A percentile compares a stretch with the other conserved stretches of the same genome.
Conservation (phyloP, 2,797 vertebrate species). For the Chelon auratus region DNA sequence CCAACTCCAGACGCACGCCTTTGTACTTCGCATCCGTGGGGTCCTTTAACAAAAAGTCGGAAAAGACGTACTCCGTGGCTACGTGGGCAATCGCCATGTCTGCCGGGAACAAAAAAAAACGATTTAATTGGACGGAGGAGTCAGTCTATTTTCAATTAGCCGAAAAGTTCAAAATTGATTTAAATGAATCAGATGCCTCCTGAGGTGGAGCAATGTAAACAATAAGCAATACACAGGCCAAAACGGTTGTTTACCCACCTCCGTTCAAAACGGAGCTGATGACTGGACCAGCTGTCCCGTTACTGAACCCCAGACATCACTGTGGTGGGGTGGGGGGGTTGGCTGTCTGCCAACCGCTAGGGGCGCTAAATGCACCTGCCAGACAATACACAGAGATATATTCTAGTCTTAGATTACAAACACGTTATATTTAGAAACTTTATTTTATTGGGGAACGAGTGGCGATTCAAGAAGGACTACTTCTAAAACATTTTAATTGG, state of each 20-base stretch:
- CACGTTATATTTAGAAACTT: too few relatives aligned
- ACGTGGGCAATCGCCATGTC: slow-evolving; percentile 94
- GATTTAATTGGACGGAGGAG: slow-evolving; percentile 20
- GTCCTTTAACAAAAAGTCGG: slow-evolving; percentile 95
- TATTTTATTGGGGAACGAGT: too few relatives aligned
- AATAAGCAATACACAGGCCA: not conserved
- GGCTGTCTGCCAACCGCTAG: not conserved
- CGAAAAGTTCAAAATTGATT: not conserved
- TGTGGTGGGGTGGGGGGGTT: not conserved
- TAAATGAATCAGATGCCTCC: not conserved
- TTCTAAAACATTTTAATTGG: too few relatives aligned
- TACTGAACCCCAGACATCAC: slow-evolving; percentile 7
- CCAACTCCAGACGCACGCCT: slow-evolving; percentile 93
- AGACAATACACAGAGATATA: not conserved
- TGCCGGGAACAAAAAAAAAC: slow-evolving; percentile 40
- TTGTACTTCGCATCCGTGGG: slow-evolving; percentile 89
- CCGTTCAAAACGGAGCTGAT: slow-evolving; percentile 31
- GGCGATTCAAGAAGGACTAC: too few relatives aligned
- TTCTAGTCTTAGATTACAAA: too few relatives aligned
- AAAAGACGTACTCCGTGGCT: slow-evolving; percentile 96
- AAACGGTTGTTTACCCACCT: slow-evolving; percentile 38
- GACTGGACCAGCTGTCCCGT: slow-evolving; percentile 59
- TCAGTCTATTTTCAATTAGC: slow-evolving; percentile 9
- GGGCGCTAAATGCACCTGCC: not conserved
- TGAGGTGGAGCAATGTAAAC: not conserved